Percentiles rank a stretch among this genome's conserved stretches.
phyloP scores from a whole-genome alignment of 2,888 invertebrate genomes.

The Yponomeuta malinellus region DNA sequence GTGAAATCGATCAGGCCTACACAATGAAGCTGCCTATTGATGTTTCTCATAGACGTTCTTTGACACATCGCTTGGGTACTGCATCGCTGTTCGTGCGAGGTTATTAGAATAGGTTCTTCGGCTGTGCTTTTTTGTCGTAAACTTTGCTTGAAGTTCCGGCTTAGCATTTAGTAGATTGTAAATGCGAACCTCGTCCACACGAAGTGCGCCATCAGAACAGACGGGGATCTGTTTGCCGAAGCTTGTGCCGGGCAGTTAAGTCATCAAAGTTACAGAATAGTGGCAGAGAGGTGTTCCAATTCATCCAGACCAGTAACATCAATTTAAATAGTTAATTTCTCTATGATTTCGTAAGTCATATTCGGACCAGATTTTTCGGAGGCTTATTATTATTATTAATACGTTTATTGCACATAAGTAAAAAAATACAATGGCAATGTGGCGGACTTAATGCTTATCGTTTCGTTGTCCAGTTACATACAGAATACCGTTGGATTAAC shows the following conservation, averaged over 20 bases:
- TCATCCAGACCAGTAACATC: neutral
- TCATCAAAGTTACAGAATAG: neutral
- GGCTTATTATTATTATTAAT: too few species aligned
- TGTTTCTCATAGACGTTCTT: conserved; percentile 6
- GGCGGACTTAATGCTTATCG: too few species aligned
- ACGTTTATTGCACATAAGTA: too few species aligned
- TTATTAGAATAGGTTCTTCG: neutral
- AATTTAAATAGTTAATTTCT: neutral
- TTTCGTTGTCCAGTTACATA: neutral
- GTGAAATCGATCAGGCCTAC: conserved; percentile 47
- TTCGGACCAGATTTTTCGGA: neutral
- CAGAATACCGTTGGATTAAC: conserved; percentile 2
- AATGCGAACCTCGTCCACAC: too few species aligned
- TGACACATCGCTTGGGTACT: conserved; percentile 1
- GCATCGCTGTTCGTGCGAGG: neutral
- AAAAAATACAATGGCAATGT: too few species aligned
- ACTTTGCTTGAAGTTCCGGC: neutral
- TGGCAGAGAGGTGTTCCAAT: neutral
- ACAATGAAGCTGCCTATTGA: conserved; percentile 29
- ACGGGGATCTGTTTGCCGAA: too few species aligned
- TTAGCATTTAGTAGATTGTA: too few species aligned
- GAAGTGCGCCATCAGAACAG: too few species aligned
- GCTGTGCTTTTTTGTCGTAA: neutral
- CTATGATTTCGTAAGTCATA: neutral
- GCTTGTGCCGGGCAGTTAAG: too few species aligned